Percentiles rank a stretch among this genome's conserved stretches.
Evolutionary conservation across 2,113 vertebrate species (phyloP).

Genomic region (Uria aalge): DNA sequence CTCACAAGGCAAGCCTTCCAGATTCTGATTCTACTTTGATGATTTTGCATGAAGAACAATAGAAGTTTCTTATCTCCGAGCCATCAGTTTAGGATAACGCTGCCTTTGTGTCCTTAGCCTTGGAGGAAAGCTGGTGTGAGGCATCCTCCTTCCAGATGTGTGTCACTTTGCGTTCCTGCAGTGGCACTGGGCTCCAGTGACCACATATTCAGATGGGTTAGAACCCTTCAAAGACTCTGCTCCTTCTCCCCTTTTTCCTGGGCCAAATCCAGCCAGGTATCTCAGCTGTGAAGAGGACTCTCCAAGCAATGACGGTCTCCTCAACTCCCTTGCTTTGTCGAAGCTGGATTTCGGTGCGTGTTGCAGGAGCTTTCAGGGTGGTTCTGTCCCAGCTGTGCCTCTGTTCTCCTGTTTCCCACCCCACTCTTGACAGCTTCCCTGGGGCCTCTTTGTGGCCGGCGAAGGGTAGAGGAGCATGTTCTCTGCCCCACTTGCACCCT

Average conservation of each 20-base stretch:
- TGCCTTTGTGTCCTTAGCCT: neutral
- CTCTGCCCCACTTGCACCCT: neutral
- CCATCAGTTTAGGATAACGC: neutral
- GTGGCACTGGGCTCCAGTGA: neutral
- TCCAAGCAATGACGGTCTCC: neutral
- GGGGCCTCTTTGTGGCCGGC: neutral
- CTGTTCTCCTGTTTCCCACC: neutral
- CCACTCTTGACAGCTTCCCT: neutral
- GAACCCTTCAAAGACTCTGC: neutral
- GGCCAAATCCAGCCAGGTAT: neutral
- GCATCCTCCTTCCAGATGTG: neutral
- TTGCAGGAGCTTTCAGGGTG: neutral
- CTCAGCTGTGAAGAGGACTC: neutral
- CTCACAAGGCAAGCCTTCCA: conserved; percentile 8
- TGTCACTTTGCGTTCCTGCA: neutral
- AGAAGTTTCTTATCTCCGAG: neutral
- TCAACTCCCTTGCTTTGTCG: neutral
- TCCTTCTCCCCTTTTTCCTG: neutral
- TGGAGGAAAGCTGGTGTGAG: neutral
- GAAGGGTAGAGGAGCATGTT: neutral
- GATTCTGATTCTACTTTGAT: conserved; percentile 7
- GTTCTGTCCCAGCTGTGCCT: neutral
- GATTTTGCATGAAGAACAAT: neutral
- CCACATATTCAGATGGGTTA: neutral
- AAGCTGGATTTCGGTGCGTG: neutral